These are phyloP conservation scores for Ciconia maguari DNA, from an alignment of 2,113 vertebrate species.

Conservation along the genomic window DNA sequence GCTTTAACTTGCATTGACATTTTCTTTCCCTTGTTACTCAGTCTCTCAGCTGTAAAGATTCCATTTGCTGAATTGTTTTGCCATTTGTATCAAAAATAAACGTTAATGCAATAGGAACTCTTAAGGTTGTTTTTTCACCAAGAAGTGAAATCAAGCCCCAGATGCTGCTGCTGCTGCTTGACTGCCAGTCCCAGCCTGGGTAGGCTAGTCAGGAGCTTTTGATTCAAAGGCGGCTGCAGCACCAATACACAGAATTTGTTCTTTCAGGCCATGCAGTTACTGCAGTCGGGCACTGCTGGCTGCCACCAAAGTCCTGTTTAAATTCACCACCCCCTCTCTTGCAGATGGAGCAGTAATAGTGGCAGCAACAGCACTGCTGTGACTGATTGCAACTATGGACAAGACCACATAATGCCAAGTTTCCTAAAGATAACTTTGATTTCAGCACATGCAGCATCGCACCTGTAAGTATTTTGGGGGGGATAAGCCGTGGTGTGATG, in stretches of 20 bases:
- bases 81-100: neutral
- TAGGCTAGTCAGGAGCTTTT: neutral
- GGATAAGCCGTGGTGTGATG: neutral
- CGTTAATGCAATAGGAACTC: neutral
- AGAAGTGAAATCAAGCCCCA: neutral
- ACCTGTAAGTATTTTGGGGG: neutral
- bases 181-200: neutral
- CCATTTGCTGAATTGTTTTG: slow-evolving; percentile 5
- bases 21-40: slow-evolving; percentile 48
- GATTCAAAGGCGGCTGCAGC: neutral
- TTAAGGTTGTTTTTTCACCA: neutral
- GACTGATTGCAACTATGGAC: neutral
- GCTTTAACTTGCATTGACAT: slow-evolving; percentile 63
- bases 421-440: neutral
- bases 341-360: neutral
- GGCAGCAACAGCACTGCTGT: neutral
- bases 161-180: neutral
- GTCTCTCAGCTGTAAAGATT: slow-evolving; percentile 7
- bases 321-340: neutral
- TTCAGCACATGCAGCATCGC: neutral
- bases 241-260: neutral
- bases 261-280: neutral
- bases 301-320: neutral
- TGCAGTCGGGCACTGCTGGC: neutral
- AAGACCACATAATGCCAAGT: neutral